phyloP scores from a whole-genome alignment of 2,797 vertebrate species.

The Acipenser transmontanus region DNA sequence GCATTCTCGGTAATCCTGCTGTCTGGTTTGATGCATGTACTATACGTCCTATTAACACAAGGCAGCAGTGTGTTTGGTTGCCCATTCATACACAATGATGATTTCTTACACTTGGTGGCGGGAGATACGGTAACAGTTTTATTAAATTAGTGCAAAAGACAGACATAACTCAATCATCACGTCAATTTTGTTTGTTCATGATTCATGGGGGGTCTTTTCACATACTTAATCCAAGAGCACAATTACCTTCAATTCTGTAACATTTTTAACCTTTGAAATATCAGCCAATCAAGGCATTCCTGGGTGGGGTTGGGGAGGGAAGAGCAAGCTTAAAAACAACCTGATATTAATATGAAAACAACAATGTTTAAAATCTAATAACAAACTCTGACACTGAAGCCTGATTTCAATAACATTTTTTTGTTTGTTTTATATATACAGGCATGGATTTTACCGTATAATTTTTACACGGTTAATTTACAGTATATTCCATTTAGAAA shows the following conservation, averaged over 20 bases:
- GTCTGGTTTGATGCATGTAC: too few relatives aligned
- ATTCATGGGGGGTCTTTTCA: slow-evolving; percentile 44
- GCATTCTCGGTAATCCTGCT: too few relatives aligned
- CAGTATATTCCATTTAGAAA: slow-evolving; percentile 71
- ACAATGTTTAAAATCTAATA: too few relatives aligned
- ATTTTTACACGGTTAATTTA: slow-evolving; percentile 68
- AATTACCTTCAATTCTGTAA: too few relatives aligned
- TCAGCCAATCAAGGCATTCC: too few relatives aligned
- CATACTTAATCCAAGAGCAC: slow-evolving; percentile 11
- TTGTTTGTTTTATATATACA: slow-evolving; percentile 40
- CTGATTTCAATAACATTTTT: too few relatives aligned
- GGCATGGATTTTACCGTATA: slow-evolving; percentile 42
- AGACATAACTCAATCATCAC: slow-evolving; percentile 72
- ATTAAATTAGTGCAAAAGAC: slow-evolving; percentile 85
- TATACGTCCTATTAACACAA: too few relatives aligned
- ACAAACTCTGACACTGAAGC: too few relatives aligned
- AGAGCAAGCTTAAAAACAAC: too few relatives aligned
- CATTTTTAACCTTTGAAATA: too few relatives aligned
- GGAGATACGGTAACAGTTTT: slow-evolving; percentile 73
- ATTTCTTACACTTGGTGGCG: slow-evolving; percentile 30
- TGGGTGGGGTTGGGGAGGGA: too few relatives aligned
- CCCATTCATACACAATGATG: background rate
- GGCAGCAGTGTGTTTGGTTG: background rate
- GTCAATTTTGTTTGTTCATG: slow-evolving; percentile 51
- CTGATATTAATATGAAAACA: too few relatives aligned